phyloP scores from a whole-genome alignment of 2,113 vertebrate species.

The Neoarius graeffei region DNA sequence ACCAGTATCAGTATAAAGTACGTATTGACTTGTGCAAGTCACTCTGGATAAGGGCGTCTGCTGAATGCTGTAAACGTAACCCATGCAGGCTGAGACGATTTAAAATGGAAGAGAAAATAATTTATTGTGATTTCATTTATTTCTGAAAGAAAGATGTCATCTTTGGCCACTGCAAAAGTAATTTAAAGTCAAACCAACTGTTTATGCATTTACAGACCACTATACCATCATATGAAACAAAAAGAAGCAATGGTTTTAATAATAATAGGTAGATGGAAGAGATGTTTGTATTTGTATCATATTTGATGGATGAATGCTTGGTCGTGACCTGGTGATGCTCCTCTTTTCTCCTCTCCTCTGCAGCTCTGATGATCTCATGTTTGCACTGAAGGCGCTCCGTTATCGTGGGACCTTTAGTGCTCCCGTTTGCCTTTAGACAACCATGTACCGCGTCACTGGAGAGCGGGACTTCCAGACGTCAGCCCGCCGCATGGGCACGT shows the following conservation, averaged over 20 bases:
- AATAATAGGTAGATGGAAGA: neutral
- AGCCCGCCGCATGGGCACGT: constrained; percentile 89
- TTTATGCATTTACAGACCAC: neutral
- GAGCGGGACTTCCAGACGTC: constrained; percentile 89
- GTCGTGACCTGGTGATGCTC: too few relatives aligned
- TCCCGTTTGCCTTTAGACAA: constrained; percentile 62
- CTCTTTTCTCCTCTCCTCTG: neutral
- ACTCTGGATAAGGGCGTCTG: too few relatives aligned
- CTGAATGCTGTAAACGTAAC: neutral
- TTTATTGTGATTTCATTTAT: too few relatives aligned
- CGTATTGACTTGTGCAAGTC: too few relatives aligned
- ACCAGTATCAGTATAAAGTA: too few relatives aligned
- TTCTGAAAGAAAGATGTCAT: neutral
- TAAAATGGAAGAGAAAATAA: neutral
- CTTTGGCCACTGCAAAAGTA: too few relatives aligned
- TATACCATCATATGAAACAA: too few relatives aligned
- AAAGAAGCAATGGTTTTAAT: too few relatives aligned
- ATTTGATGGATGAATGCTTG: neutral
- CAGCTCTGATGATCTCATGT: constrained; percentile 26
- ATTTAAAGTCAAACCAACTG: neutral
- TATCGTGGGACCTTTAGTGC: constrained; percentile 42
- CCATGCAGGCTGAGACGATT: neutral
- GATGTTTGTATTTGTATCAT: neutral
- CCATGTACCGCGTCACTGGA: constrained; percentile 77
- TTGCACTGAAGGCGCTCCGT: neutral